Conservation (phyloP, 2,113 vertebrate species). For the Daboia siamensis region DNA sequence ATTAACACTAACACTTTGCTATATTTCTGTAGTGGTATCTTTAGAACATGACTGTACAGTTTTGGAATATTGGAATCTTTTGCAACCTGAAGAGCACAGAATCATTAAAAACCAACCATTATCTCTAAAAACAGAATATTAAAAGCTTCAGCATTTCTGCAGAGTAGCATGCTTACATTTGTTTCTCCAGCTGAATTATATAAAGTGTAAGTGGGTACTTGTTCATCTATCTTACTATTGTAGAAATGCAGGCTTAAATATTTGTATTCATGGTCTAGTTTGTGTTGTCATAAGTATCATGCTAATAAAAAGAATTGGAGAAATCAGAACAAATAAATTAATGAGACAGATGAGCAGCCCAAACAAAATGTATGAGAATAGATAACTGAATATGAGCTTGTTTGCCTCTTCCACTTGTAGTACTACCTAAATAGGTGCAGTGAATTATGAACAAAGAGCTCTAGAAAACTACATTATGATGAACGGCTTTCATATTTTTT, state of each 20-base stretch:
- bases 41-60: background rate
- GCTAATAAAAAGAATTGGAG: slow-evolving; percentile 40
- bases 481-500: slow-evolving; percentile 32
- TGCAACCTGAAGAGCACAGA: background rate
- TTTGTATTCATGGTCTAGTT: slow-evolving; percentile 21
- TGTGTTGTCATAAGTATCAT: slow-evolving; percentile 45
- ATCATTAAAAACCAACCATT: background rate
- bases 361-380: slow-evolving; percentile 35
- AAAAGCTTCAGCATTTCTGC: background rate
- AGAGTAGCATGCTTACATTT: background rate
- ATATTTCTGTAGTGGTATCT: background rate
- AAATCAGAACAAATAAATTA: slow-evolving; percentile 45
- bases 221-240: background rate
- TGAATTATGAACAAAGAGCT: slow-evolving; percentile 42
- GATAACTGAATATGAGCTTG: slow-evolving; percentile 28
- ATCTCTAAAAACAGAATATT: background rate
- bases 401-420: background rate
- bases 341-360: slow-evolving; percentile 40
- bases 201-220: background rate
- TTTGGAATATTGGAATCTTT: background rate
- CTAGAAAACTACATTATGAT: slow-evolving; percentile 9
- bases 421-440: slow-evolving; percentile 13
- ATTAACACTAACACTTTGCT: background rate
- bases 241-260: background rate
- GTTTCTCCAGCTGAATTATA: background rate